Conservation (phyloP, 2,797 vertebrate species). For the Mormyrops boulengeri region DNA sequence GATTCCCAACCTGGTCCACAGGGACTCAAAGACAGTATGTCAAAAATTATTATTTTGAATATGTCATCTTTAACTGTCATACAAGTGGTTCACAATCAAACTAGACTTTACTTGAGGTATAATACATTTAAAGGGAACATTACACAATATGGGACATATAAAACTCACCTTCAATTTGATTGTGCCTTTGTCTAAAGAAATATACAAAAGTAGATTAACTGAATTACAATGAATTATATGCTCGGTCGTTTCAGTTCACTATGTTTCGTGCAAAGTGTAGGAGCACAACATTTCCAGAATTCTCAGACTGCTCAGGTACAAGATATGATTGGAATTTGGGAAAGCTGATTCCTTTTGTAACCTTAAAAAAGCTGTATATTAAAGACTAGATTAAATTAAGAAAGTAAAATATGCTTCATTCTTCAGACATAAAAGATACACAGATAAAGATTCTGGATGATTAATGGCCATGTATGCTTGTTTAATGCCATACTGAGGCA, state of each 20-base stretch:
- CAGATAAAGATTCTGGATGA: neutral
- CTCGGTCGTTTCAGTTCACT: neutral
- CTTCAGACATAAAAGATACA: neutral
- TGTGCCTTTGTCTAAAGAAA: conserved; percentile 79
- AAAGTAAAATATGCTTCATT: neutral
- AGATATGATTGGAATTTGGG: conserved; percentile 10
- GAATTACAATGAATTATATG: neutral
- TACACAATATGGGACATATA: neutral
- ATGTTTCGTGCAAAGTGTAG: neutral
- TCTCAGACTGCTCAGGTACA: neutral
- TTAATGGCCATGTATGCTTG: conserved; percentile 11
- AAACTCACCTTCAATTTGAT: conserved; percentile 82
- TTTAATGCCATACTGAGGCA: conserved; percentile 35
- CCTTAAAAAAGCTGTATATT: neutral
- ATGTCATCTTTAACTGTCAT: neutral
- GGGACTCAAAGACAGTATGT: neutral
- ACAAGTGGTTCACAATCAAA: neutral
- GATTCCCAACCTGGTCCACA: neutral
- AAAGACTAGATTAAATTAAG: conserved; percentile 8
- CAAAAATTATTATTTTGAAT: neutral
- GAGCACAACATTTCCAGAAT: neutral
- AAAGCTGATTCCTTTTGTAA: neutral
- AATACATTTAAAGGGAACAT: conserved; percentile 27
- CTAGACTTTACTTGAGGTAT: conserved; percentile 29
- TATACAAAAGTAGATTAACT: neutral